A percentile compares a stretch with the other conserved stretches of the same genome.
Conservation (phyloP, 1,140 invertebrate species). For the Diploscapter pachys region DNA sequence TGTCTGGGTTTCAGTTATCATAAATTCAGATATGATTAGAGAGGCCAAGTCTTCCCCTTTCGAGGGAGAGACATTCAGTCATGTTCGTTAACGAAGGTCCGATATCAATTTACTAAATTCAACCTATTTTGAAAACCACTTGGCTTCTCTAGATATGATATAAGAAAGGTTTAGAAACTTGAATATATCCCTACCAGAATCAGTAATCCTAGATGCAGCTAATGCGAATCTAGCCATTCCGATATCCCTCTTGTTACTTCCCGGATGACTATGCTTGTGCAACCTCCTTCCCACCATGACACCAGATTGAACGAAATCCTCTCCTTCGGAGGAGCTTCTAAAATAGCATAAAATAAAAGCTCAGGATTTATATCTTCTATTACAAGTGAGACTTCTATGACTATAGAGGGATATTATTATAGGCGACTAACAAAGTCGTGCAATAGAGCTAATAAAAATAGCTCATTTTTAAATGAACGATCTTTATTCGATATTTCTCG, state of each 20-base stretch:
- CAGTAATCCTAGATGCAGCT: slow-evolving; percentile 4
- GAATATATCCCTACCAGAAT: slow-evolving; percentile 1
- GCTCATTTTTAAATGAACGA: no score
- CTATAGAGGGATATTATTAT: no score
- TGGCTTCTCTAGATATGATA: no score
- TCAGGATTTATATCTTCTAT: neutral
- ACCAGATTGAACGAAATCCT: slow-evolving; percentile 28
- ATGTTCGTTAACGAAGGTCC: neutral
- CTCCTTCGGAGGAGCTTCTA: slow-evolving; percentile 23
- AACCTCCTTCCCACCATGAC: neutral
- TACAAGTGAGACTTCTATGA: no score
- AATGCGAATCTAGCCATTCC: slow-evolving; percentile 4
- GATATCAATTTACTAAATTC: neutral
- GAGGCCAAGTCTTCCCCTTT: no score
- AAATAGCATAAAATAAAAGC: neutral
- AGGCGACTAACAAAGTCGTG: no score
- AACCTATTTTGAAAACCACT: no score
- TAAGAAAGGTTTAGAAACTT: no score
- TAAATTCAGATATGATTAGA: neutral
- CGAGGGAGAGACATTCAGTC: slow-evolving; percentile 18
- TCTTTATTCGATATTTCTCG: no score
- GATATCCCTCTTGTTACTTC: slow-evolving; percentile 1
- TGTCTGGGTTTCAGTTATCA: slow-evolving; percentile 6
- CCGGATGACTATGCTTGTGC: neutral
- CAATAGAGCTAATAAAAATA: no score